These are phyloP conservation scores for Pollenia griseotomentosa DNA, from an alignment of 2,888 invertebrate species.

Conservation along the genomic window DNA sequence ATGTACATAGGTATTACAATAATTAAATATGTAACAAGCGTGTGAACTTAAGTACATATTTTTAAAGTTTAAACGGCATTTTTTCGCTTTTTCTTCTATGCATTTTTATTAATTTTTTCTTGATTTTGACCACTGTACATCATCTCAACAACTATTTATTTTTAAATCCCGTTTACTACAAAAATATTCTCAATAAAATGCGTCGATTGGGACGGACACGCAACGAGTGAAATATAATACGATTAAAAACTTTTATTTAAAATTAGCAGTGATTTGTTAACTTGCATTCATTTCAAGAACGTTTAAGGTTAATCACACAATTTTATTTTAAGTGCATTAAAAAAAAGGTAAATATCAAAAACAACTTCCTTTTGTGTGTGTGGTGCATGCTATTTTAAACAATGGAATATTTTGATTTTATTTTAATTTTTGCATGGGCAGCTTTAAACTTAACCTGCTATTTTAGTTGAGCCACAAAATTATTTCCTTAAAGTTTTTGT, in stretches of 20 bases:
- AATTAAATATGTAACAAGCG: no score
- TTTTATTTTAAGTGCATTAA: background rate
- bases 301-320: constrained; percentile 14
- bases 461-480: background rate
- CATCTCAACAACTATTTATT: no score
- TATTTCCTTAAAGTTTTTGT: background rate
- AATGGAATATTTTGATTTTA: constrained; percentile 10
- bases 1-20: no score
- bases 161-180: no score
- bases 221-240: background rate
- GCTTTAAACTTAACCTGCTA: background rate
- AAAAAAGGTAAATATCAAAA: constrained; percentile 2
- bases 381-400: constrained; percentile 2
- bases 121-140: no score
- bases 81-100: no score
- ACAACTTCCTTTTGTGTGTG: background rate
- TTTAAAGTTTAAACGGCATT: no score
- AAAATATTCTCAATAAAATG: background rate
- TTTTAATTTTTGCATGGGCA: background rate
- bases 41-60: no score
- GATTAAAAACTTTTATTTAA: background rate
- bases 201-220: background rate
- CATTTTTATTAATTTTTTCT: no score
- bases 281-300: constrained; percentile 8
- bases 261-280: constrained; percentile 14